Evolutionary conservation across 2,888 invertebrate species (phyloP).

Genomic region (Drosophila anceps): DNA sequence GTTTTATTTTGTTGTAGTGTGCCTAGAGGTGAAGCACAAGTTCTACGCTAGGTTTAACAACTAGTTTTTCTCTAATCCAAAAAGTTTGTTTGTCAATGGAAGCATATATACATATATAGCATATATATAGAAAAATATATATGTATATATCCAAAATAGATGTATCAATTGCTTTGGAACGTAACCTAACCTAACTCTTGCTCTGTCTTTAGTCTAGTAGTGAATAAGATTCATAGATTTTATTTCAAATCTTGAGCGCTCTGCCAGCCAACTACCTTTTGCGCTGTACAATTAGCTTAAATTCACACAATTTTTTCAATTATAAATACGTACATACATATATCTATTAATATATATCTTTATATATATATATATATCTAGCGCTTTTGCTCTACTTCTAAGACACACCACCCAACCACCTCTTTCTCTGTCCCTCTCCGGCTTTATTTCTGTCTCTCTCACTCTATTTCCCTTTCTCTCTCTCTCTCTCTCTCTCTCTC

Average conservation of each 20-base stretch:
- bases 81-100: conserved; percentile 39
- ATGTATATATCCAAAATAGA: conserved; percentile 21
- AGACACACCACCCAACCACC: conserved; percentile 47
- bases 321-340: conserved; percentile 49
- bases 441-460: conserved; percentile 28
- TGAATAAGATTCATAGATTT: conserved; percentile 50
- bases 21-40: conserved; percentile 63
- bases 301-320: conserved; percentile 46
- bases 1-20: conserved; percentile 59
- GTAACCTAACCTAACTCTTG: conserved; percentile 33
- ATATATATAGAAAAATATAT: conserved; percentile 3
- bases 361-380: conserved; percentile 55
- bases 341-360: conserved; percentile 52
- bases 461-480: conserved; percentile 26
- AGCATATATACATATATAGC: conserved; percentile 14
- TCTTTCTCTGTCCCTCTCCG: conserved; percentile 34
- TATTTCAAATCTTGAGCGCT: conserved; percentile 76
- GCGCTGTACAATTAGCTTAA: conserved; percentile 78
- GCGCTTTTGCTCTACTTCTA: conserved; percentile 75
- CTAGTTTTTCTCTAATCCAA: conserved; percentile 45
- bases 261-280: conserved; percentile 75
- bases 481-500: not conserved
- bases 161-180: conserved; percentile 60
- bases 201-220: conserved; percentile 55
- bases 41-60: conserved; percentile 54